phyloP scores from a whole-genome alignment of 1,140 invertebrate genomes.

The Whitmania pigra region DNA sequence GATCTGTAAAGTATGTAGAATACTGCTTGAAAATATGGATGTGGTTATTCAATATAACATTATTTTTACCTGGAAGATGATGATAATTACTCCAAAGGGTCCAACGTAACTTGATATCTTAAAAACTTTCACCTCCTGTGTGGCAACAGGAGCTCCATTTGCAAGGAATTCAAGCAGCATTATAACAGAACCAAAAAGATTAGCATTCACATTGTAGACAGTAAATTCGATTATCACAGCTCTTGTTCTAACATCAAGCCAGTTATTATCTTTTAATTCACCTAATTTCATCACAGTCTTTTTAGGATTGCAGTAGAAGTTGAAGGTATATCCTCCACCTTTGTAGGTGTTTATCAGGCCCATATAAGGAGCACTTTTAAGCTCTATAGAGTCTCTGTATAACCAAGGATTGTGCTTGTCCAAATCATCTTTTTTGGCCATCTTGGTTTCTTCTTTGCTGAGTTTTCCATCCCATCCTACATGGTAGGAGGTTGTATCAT shows the following conservation, averaged over 20 bases:
- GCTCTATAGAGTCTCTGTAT: constrained; percentile 34
- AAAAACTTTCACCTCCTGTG: constrained; percentile 40
- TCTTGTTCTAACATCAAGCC: constrained; percentile 27
- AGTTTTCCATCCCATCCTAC: constrained; percentile 30
- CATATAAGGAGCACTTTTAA: constrained; percentile 36
- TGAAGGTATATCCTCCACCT: constrained; percentile 38
- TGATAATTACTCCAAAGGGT: constrained; percentile 37
- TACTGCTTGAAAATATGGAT: background rate
- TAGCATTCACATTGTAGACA: constrained; percentile 28
- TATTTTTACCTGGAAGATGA: constrained; percentile 30
- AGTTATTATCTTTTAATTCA: constrained; percentile 22
- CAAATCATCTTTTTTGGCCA: constrained; percentile 23
- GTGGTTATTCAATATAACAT: too few relatives aligned
- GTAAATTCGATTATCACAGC: constrained; percentile 28
- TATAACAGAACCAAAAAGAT: constrained; percentile 28
- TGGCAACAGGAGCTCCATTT: constrained; percentile 30
- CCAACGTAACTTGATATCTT: constrained; percentile 40
- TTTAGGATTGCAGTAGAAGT: constrained; percentile 24
- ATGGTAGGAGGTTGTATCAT: constrained; percentile 38
- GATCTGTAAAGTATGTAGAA: constrained; percentile 27
- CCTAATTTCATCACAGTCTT: constrained; percentile 25
- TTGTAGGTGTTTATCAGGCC: constrained; percentile 38
- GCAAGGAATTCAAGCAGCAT: constrained; percentile 27
- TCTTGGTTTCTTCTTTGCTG: constrained; percentile 25
- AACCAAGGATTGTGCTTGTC: constrained; percentile 33